A percentile compares a stretch with the other conserved stretches of the same genome.
These are phyloP conservation scores for Megaceryle torquata DNA, from an alignment of 2,113 vertebrate species.

Conservation along the genomic window DNA sequence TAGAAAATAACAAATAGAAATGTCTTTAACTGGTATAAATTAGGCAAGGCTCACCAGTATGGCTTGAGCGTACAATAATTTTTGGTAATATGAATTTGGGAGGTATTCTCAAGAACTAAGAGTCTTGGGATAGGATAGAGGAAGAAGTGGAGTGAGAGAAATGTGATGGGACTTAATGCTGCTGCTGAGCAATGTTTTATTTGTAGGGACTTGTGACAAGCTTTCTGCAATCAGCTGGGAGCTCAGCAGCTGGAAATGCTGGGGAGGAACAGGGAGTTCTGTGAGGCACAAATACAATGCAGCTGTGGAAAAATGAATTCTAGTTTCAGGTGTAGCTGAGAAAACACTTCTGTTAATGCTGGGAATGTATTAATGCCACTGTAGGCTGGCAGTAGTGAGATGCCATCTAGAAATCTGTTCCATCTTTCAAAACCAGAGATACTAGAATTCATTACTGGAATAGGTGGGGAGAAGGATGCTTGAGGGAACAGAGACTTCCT, in stretches of 20 bases:
- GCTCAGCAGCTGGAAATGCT: conserved; percentile 11
- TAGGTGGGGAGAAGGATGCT: neutral
- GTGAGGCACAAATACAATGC: neutral
- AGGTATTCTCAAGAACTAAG: neutral
- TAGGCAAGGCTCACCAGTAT: neutral
- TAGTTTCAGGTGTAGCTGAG: neutral
- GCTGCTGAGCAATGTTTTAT: conserved; percentile 25
- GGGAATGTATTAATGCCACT: neutral
- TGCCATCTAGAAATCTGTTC: neutral
- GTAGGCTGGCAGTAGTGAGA: neutral
- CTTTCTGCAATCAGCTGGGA: conserved; percentile 48
- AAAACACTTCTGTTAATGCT: neutral
- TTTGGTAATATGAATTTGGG: neutral
- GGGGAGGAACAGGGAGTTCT: conserved; percentile 16
- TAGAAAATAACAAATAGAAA: neutral
- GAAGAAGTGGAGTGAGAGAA: neutral
- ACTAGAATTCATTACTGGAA: neutral
- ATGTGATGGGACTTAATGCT: neutral
- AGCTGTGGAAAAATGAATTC: neutral
- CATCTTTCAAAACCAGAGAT: neutral
- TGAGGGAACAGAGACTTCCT: neutral
- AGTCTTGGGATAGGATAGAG: neutral
- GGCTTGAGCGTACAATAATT: neutral
- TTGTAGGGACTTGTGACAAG: conserved; percentile 47
- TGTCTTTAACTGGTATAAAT: neutral